These are phyloP conservation scores for Chaitophorus viminalis DNA, from an alignment of 2,888 invertebrate species.

Conservation along the genomic window DNA sequence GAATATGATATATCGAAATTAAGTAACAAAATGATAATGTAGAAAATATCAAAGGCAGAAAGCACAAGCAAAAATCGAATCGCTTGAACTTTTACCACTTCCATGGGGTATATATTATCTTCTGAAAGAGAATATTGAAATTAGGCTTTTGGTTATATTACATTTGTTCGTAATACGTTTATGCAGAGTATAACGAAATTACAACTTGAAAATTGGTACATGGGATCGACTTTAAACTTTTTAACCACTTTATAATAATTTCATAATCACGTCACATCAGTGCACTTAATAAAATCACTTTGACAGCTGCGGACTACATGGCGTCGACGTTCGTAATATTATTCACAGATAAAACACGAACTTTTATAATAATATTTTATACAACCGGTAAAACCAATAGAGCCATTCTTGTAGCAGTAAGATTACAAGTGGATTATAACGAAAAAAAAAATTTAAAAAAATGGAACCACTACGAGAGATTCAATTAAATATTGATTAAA, in stretches of 20 bases:
- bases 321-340: background rate
- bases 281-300: background rate
- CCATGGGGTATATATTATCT: too few species aligned
- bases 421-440: too few species aligned
- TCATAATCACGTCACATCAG: background rate
- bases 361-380: background rate
- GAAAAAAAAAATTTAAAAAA: too few species aligned
- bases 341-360: background rate
- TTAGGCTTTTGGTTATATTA: background rate
- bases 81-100: constrained; percentile 1
- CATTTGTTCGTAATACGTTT: background rate
- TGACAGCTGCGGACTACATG: background rate
- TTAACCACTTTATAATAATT: constrained; percentile 32
- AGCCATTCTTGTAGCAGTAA: too few species aligned
- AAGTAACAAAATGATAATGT: background rate
- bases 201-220: constrained; percentile 13
- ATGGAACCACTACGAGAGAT: too few species aligned
- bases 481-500: too few species aligned
- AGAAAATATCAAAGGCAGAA: background rate
- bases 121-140: constrained; percentile 4
- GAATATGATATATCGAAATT: background rate
- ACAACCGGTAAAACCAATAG: too few species aligned
- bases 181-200: constrained; percentile 6
- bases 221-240: background rate
- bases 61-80: background rate